Evolutionary conservation across 2,797 vertebrate species (phyloP).

Genomic region (Enteromius afrohamiltoni): DNA sequence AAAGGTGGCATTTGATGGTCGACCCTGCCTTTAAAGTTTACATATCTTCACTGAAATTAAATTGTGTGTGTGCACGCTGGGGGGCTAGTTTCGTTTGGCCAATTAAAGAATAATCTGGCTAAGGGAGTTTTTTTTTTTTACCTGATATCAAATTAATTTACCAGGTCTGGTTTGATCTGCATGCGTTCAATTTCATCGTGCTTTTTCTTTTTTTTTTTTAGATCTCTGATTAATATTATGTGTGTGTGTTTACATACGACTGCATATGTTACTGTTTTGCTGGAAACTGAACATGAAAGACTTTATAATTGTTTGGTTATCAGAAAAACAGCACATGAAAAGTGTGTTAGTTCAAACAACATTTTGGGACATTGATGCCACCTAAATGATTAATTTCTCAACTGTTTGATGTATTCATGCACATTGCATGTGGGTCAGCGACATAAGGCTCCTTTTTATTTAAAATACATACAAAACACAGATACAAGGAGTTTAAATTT

Average conservation of each 20-base stretch:
- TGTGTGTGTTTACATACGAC: neutral
- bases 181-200: slow-evolving; percentile 10
- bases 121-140: slow-evolving; percentile 34
- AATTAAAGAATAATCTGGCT: slow-evolving; percentile 46
- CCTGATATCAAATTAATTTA: slow-evolving; percentile 41
- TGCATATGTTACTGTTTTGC: slow-evolving; percentile 24
- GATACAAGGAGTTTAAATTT: neutral
- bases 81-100: slow-evolving; percentile 2
- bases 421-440: neutral
- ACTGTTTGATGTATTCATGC: slow-evolving; percentile 50
- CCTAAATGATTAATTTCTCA: neutral
- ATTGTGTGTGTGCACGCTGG: neutral
- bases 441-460: neutral
- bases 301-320: slow-evolving; percentile 48
- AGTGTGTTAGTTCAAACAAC: slow-evolving; percentile 24
- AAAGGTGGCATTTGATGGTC: slow-evolving; percentile 52
- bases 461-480: neutral
- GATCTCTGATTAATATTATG: slow-evolving; percentile 26
- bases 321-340: slow-evolving; percentile 48
- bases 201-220: slow-evolving; percentile 13
- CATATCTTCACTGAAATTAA: slow-evolving; percentile 45
- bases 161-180: slow-evolving; percentile 35
- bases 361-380: neutral
- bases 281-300: slow-evolving; percentile 33
- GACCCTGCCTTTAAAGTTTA: slow-evolving; percentile 53